Conservation (phyloP, 2,113 vertebrate species). For the Alexandromys fortis region DNA sequence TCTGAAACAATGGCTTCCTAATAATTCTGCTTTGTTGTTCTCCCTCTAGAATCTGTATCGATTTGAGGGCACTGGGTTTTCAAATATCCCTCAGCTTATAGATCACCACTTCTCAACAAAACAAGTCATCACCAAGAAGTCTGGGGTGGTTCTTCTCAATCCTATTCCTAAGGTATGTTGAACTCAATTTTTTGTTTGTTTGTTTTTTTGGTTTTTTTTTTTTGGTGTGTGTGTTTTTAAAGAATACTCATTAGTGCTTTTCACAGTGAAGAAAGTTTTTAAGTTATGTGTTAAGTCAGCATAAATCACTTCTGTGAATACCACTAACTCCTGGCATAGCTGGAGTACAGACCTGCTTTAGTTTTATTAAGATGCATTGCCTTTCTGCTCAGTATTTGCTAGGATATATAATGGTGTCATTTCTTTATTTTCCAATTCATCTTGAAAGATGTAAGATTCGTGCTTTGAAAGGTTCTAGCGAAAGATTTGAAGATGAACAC, state of each 20-base stretch:
- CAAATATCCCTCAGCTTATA: slow-evolving; percentile 97
- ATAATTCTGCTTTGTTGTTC: slow-evolving; percentile 57
- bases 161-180: slow-evolving; percentile 93
- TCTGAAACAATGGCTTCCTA: slow-evolving; percentile 38
- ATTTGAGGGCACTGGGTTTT: slow-evolving; percentile 97
- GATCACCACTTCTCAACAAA: slow-evolving; percentile 96
- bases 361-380: not conserved
- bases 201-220: not conserved
- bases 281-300: slow-evolving; percentile 18
- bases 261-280: not conserved
- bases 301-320: not conserved
- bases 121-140: slow-evolving; percentile 99
- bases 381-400: slow-evolving; percentile 22
- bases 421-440: not conserved
- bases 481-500: not conserved
- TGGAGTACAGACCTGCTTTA: not conserved
- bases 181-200: not conserved
- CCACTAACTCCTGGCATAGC: not conserved
- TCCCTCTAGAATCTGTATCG: slow-evolving; percentile 93
- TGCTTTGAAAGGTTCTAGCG: not conserved
- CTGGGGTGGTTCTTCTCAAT: slow-evolving; percentile 94
- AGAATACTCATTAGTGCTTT: slow-evolving; percentile 8
- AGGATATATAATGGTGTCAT: not conserved
- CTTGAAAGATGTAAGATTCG: slow-evolving; percentile 14
- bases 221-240: not conserved